A percentile compares a stretch with the other conserved stretches of the same genome.
These are phyloP conservation scores for Micromys minutus DNA, from an alignment of 2,113 vertebrate genomes.

Conservation along the genomic window DNA sequence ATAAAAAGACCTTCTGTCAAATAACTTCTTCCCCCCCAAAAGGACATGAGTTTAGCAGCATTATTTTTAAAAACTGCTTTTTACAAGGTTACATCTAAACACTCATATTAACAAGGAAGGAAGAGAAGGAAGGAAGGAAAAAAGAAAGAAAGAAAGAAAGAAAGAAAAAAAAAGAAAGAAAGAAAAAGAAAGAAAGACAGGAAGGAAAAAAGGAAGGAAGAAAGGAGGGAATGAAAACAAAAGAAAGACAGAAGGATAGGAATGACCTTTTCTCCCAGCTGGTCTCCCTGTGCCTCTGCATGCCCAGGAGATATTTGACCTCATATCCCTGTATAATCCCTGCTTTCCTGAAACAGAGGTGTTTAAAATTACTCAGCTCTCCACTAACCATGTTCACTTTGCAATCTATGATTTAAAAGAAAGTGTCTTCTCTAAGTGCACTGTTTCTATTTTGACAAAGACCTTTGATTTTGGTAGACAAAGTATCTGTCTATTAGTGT, in stretches of 20 bases:
- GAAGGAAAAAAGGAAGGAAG: neutral
- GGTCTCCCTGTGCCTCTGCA: neutral
- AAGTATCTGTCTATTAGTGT: neutral
- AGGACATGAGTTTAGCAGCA: neutral
- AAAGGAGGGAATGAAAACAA: neutral
- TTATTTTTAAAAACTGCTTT: neutral
- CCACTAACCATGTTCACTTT: conserved; percentile 6
- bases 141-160: neutral
- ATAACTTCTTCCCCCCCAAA: neutral
- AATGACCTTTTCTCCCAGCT: neutral
- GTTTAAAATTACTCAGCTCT: neutral
- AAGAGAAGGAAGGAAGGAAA: neutral
- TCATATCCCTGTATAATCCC: neutral
- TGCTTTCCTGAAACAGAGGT: neutral
- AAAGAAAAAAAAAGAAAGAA: neutral
- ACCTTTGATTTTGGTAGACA: neutral
- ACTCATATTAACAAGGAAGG: neutral
- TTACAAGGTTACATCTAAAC: neutral
- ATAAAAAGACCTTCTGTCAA: neutral
- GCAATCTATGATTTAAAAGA: neutral
- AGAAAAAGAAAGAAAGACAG: neutral
- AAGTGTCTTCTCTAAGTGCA: neutral
- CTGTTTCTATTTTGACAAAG: neutral
- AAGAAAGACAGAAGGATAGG: neutral
- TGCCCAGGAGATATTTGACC: neutral